phyloP scores from a whole-genome alignment of 2,888 invertebrate species.

The Mythimna pallens region DNA sequence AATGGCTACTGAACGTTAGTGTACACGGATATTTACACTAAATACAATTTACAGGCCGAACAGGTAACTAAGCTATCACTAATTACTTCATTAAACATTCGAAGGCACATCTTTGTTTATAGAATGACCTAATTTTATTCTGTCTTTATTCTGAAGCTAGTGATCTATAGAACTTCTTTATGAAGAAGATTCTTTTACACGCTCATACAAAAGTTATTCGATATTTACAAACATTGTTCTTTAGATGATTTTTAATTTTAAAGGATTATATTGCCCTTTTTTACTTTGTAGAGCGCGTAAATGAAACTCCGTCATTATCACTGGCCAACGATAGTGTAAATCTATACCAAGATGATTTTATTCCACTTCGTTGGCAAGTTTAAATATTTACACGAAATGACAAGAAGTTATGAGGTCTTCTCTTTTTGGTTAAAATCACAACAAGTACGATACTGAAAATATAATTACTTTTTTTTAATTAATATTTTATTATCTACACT shows the following conservation, averaged over 20 bases:
- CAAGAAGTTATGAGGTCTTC: constrained; percentile 80
- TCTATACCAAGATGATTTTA: constrained; percentile 48
- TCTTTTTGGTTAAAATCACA: constrained; percentile 90
- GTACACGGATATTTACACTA: constrained; percentile 72
- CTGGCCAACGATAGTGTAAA: constrained; percentile 55
- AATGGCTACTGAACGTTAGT: constrained; percentile 60
- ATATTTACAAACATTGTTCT: constrained; percentile 43
- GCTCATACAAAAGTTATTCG: constrained; percentile 25
- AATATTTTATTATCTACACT: constrained; percentile 77
- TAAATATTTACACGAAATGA: constrained; percentile 82
- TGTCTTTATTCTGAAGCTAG: constrained; percentile 58
- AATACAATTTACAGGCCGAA: constrained; percentile 80
- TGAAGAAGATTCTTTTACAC: constrained; percentile 53
- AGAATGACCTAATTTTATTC: constrained; percentile 80
- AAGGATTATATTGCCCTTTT: constrained; percentile 11
- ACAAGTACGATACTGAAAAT: constrained; percentile 86
- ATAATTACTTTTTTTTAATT: constrained; percentile 75
- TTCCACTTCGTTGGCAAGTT: constrained; percentile 50
- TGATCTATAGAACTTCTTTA: constrained; percentile 62
- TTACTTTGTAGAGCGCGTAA: constrained; percentile 46
- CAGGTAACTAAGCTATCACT: constrained; percentile 79
- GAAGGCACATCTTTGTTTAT: constrained; percentile 89
- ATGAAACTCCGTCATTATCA: constrained; percentile 46
- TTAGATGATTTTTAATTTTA: constrained; percentile 11
- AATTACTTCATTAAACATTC: constrained; percentile 85